Percentiles rank a stretch among this genome's conserved stretches.
Conservation (phyloP, 1,140 invertebrate species). For the Dreissena rostriformis region DNA sequence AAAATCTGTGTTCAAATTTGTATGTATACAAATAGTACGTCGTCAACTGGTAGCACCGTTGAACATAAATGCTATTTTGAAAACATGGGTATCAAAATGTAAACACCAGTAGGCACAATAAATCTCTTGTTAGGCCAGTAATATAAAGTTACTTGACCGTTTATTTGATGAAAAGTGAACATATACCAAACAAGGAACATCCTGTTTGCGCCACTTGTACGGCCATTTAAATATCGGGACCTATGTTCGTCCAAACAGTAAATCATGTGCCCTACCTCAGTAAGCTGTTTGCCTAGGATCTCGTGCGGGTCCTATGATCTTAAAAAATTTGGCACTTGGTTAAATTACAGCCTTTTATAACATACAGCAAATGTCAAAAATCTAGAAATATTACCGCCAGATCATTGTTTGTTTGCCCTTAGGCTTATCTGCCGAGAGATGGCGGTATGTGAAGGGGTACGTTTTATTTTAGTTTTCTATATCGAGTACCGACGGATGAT, state of each 20-base stretch:
- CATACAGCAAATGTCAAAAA: constrained; percentile 38
- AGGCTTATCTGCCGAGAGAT: constrained; percentile 35
- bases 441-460: constrained; percentile 21
- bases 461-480: constrained; percentile 48
- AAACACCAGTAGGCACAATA: no score
- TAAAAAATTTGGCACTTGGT: constrained; percentile 38
- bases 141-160: no score
- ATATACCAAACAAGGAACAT: no score
- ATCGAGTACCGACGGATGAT: constrained; percentile 21
- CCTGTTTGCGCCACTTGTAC: background rate
- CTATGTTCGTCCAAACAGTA: background rate
- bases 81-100: no score
- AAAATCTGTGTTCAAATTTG: no score
- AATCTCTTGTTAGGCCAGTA: no score
- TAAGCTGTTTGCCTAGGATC: constrained; percentile 31
- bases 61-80: no score
- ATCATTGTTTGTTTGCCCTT: constrained; percentile 28
- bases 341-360: constrained; percentile 20
- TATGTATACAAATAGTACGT: no score
- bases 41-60: no score
- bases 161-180: no score
- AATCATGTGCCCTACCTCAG: constrained; percentile 1
- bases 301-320: constrained; percentile 33
- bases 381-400: constrained; percentile 22
- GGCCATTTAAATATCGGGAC: constrained; percentile 5